Base-by-base conservation (phyloP, 2,797 vertebrate genomes). In the Presbytis comata region DNA sequence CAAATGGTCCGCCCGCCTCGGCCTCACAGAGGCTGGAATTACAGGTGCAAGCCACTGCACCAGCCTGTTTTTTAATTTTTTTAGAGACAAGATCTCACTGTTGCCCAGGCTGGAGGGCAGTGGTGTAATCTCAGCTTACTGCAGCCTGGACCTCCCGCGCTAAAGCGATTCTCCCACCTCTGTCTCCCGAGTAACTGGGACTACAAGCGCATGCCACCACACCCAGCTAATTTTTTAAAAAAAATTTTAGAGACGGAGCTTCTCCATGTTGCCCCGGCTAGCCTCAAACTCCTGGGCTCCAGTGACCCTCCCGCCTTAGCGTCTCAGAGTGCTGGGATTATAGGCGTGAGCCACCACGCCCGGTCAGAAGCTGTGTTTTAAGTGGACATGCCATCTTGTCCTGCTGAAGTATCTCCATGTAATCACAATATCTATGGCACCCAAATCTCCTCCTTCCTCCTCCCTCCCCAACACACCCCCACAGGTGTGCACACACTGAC, bases 401-500 rank as follows among this genome's bases (percentile, higher is more conserved):
- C 50, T 76, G 3, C 89, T 22, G 5, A 70, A 21, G 16, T 59
- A 30, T 10, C 78, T 44, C 91, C 28, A 0, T 17, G 30, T 11
- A 17, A 44, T n/a, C 39, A 6, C n/a, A 14, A 8, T 11, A 46
- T 39, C 81, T 53, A 1, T 1, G 36, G 57, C 8, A 16, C 30
- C 22, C 33, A 24, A 0, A 28, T 17, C 85, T 46, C 33, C 21
- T n/a, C 64, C 16, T 11, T 57, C 46, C 39, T 48, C 17, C 8
- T 8, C 1, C 30, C 41, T 0, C 0, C 10, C 84, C 55, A n/a
- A n/a, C 33, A n/a, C 33, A 67, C 64, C 26, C 57, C 22, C 46
- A 59, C 39, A 83, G 36, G 28, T 36, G 0, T 9, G 12, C 19
- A 28, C 0, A 0, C 55, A 4, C 7, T 14, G 26, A 6, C 33